Evolutionary conservation across 2,888 invertebrate species (phyloP).

Genomic region (Limnephilus marmoratus): DNA sequence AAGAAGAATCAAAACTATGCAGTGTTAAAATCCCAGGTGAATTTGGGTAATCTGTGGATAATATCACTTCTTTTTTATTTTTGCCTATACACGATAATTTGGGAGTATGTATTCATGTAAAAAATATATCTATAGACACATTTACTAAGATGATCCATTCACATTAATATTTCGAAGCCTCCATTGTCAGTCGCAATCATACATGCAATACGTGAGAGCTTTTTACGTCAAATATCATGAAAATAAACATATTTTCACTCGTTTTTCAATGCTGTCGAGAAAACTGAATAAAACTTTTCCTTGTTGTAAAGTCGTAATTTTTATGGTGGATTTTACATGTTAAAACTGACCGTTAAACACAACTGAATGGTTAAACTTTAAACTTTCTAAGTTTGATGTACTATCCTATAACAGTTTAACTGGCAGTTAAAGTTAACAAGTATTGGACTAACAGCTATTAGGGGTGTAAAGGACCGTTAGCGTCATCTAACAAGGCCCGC

Average conservation of each 20-base stretch:
- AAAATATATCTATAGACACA: too few species aligned
- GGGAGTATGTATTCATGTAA: too few species aligned
- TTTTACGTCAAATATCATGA: not conserved
- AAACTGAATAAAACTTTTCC: not conserved
- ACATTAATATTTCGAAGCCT: not conserved
- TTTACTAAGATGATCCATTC: too few species aligned
- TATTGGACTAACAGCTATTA: slow-evolving; percentile 1
- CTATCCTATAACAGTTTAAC: not conserved
- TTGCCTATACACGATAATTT: not conserved
- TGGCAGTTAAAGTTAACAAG: not conserved
- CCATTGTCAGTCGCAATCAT: not conserved
- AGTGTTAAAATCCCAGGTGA: not conserved
- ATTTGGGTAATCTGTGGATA: not conserved
- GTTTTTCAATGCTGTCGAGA: not conserved
- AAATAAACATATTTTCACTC: not conserved
- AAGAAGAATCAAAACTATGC: not conserved
- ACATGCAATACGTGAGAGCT: too few species aligned
- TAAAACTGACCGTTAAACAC: not conserved
- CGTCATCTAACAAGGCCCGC: not conserved
- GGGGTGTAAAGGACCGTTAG: not conserved
- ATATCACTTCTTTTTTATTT: not conserved
- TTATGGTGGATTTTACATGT: not conserved
- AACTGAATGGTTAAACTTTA: too few species aligned
- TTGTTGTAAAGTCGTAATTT: not conserved
- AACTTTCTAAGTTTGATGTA: not conserved